Base-by-base conservation (phyloP, 2,113 vertebrate species). In the Gymnarchus niloticus region DNA sequence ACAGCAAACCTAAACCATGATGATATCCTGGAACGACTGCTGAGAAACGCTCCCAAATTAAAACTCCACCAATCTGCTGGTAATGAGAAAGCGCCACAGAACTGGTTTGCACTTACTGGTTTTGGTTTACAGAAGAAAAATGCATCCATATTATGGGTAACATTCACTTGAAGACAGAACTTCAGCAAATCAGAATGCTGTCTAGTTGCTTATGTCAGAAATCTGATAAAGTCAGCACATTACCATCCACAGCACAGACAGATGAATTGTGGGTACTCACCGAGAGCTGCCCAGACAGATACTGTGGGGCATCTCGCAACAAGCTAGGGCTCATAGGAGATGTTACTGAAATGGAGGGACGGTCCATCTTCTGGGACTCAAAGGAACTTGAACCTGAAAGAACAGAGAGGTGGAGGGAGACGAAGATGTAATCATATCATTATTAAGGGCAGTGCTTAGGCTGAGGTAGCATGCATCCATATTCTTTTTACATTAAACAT, bases 311-410 rank as follows among this genome's bases (percentile, higher is more conserved):
- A 89, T 97, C 96, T 73, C 96, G 95, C 90, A 96, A 90, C 93
- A 96, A 91, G 57, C 95, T 94, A 82, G 97, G 97, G 92, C 96
- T 99, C 95, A 98, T 94, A 86, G 98, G 97, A 91, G 97, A 98
- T 1, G 97, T 98, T 91, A 99, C 96, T 0, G 97, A 98, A 92
- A 98, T 98, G 86, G 97, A 96, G 19, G 97, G 97, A 54, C 96
- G 94, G 78, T 96, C 97, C 89, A 98, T 96, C 93, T 98, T 98
- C 91, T 99, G 98, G 87, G 97, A 97, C 91, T 98, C 97, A 65
- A 99, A 98, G 84, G 97, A 98, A 91, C 96, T 97, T 88, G 97
- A 98, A 94, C 96, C 97, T 99, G 91, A 57, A 91, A 88, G 46
- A 37, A 69, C 21, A 21, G 19, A 61, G 44, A 7, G 61, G 4